A percentile compares a stretch with the other conserved stretches of the same genome.
phyloP scores from a whole-genome alignment of 2,888 invertebrate species.

The Phaonia tiefii region DNA sequence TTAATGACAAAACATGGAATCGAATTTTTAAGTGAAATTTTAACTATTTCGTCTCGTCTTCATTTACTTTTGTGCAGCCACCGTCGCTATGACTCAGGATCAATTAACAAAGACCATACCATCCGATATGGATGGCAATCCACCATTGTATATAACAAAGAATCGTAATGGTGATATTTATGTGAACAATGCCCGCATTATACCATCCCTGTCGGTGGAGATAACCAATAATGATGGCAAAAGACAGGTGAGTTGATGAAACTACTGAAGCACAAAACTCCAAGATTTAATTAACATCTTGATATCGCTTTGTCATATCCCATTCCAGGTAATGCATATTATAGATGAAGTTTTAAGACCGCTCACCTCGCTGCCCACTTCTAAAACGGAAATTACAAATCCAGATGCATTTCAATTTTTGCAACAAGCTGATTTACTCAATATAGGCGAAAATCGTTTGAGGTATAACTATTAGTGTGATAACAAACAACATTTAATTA shows the following conservation, averaged over 20 bases:
- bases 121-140: constrained; percentile 91
- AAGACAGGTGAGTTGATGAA: constrained; percentile 82
- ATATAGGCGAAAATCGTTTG: constrained; percentile 86
- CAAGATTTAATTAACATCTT: background rate
- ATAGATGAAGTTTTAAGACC: constrained; percentile 93
- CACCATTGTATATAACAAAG: constrained; percentile 91
- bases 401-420: constrained; percentile 91
- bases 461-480: constrained; percentile 82
- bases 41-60: background rate
- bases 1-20: too few species aligned
- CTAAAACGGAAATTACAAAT: constrained; percentile 86
- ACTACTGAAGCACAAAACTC: background rate
- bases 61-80: constrained; percentile 83
- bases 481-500: background rate
- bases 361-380: constrained; percentile 84
- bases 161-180: constrained; percentile 87
- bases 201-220: constrained; percentile 86
- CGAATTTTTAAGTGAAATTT: background rate
- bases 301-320: background rate
- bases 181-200: constrained; percentile 92
- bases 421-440: constrained; percentile 88
- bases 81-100: constrained; percentile 87
- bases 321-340: constrained; percentile 88
- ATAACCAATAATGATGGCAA: constrained; percentile 83
- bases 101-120: constrained; percentile 83